A percentile compares a stretch with the other conserved stretches of the same genome.
Evolutionary conservation across 1,140 invertebrate species (phyloP).

Genomic region (Holcopasites calliopsidis): DNA sequence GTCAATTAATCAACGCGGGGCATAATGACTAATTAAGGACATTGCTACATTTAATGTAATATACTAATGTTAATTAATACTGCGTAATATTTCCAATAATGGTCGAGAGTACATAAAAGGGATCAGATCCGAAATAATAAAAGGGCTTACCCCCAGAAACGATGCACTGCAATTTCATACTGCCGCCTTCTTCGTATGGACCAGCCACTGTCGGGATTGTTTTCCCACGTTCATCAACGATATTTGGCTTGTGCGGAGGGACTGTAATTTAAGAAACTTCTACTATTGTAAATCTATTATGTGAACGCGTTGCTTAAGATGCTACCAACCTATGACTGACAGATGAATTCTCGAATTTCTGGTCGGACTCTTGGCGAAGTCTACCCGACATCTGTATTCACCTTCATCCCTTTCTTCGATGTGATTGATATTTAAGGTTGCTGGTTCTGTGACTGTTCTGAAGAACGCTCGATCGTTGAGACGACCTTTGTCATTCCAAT

Average conservation of each 20-base stretch:
- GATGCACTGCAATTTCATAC: constrained; percentile 90
- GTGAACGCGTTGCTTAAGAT: neutral
- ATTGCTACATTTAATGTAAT: too few relatives aligned
- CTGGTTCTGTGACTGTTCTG: constrained; percentile 80
- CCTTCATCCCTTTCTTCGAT: constrained; percentile 86
- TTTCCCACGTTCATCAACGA: constrained; percentile 88
- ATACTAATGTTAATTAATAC: too few relatives aligned
- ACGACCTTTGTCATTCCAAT: constrained; percentile 82
- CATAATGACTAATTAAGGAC: too few relatives aligned
- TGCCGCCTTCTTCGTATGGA: constrained; percentile 91
- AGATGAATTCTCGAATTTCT: constrained; percentile 89
- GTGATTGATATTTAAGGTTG: constrained; percentile 83
- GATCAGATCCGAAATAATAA: too few relatives aligned
- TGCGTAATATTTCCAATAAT: too few relatives aligned
- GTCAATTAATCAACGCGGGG: too few relatives aligned
- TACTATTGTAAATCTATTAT: neutral
- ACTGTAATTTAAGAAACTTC: constrained; percentile 84
- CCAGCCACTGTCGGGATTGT: constrained; percentile 86
- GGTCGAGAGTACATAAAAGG: too few relatives aligned
- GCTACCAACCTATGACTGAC: constrained; percentile 88
- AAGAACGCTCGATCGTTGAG: constrained; percentile 82
- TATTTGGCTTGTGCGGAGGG: constrained; percentile 89
- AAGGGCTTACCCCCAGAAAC: constrained; percentile 89
- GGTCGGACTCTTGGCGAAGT: constrained; percentile 90
- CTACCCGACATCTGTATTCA: constrained; percentile 88